Evolutionary conservation across 1,140 invertebrate species (phyloP), one percentile per base, ranked within the genome.

Genomic region (Anastatus disparis): DNA sequence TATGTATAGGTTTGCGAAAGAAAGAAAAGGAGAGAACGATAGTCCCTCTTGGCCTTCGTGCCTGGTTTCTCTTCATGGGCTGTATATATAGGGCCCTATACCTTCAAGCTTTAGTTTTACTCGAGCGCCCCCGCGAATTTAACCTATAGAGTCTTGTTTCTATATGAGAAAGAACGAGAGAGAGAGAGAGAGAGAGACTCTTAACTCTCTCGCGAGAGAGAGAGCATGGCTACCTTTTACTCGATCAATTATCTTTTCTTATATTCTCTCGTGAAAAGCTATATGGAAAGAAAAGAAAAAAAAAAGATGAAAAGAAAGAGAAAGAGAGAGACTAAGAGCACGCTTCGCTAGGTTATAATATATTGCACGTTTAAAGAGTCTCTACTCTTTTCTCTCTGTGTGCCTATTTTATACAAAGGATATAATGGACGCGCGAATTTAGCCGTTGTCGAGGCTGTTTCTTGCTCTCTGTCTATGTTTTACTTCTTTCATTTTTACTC

Each of bases 221-320:
- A 27, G 35, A n/a, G 29, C 29, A 9, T 24, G 17, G 29, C 63
- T 67, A 35, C 64, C 64, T 67, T 67, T 67, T 56, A 58, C 65
- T 48, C 65, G 53, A 67, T 67, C 53, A 67, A 67, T 67, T 58
- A 67, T 48, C 31, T 68, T 68, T 59, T 50, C 55, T 58, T 59
- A 67, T 22, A 59, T 53, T 67, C n/a, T n/a, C 35, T 53, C 48
- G 48, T 65, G 40, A 56, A 56, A 61, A 58, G 55, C 22, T 8
- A 55, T 3, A 2, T 27, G n/a, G n/a, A n/a, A n/a, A n/a, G n/a
- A n/a, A n/a, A n/a, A n/a, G n/a, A n/a, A n/a, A n/a, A n/a, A n/a
- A n/a, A n/a, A n/a, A n/a, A n/a, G n/a, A n/a, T n/a, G n/a, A n/a
- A n/a, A n/a, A n/a, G n/a, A n/a, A n/a, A 55, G 53, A 35, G 29